A percentile compares a stretch with the other conserved stretches of the same genome.
Conservation (phyloP, 2,797 vertebrate genomes). For the Choloepus didactylus region DNA sequence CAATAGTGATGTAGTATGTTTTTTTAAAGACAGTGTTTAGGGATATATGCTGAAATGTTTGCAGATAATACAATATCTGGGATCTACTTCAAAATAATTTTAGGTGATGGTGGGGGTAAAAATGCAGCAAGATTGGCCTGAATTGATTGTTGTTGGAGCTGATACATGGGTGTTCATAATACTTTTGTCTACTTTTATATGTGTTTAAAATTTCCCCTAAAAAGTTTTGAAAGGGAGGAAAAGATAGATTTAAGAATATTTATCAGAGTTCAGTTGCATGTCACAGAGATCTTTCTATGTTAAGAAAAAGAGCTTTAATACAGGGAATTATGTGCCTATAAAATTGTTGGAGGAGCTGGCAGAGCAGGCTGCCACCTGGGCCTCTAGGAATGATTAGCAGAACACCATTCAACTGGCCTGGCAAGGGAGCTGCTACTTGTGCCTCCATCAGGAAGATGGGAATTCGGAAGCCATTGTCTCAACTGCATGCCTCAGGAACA, state of each 20-base stretch:
- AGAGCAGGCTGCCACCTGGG: neutral
- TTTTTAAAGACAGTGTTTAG: neutral
- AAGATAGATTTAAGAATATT: slow-evolving; percentile 10
- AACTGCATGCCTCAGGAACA: neutral
- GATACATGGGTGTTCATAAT: neutral
- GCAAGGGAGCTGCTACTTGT: neutral
- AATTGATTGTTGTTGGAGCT: neutral
- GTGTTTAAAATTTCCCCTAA: slow-evolving; percentile 31
- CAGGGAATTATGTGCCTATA: neutral
- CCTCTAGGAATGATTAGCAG: neutral
- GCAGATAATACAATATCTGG: neutral
- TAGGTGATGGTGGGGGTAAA: neutral
- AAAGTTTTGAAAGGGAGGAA: neutral
- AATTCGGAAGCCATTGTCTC: neutral
- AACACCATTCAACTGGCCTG: neutral
- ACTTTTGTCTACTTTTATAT: neutral
- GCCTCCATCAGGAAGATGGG: neutral
- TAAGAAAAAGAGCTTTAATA: neutral
- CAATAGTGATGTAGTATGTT: neutral
- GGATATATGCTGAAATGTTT: neutral
- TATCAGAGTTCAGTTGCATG: neutral
- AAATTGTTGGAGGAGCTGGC: neutral
- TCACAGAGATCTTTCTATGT: neutral
- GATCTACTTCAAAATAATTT: slow-evolving; percentile 25
- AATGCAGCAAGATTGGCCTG: neutral